Conservation (phyloP, 1,140 invertebrate genomes). For the Heterodera schachtii region DNA sequence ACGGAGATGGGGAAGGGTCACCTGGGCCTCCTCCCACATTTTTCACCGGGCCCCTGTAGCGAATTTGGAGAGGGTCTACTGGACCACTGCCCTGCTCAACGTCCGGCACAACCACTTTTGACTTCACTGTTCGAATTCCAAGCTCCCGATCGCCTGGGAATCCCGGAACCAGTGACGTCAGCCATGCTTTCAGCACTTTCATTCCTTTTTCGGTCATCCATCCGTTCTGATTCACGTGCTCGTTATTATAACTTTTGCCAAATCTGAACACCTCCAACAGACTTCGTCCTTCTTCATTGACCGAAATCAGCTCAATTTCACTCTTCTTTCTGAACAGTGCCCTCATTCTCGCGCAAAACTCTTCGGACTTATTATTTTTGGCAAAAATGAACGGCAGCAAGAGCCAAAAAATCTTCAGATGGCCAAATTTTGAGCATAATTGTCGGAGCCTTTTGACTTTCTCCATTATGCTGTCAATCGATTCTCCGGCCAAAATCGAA, state of each 20-base stretch:
- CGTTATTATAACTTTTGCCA: background rate
- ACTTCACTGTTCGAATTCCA: no score
- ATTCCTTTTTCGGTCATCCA: no score
- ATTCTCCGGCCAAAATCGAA: background rate
- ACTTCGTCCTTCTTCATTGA: background rate
- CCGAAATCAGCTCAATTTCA: background rate
- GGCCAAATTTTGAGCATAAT: background rate
- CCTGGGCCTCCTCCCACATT: no score
- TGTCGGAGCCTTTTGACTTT: conserved; percentile 9
- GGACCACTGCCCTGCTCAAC: no score
- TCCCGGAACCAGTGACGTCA: no score
- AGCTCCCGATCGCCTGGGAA: no score
- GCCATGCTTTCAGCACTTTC: no score
- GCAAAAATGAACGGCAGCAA: background rate
- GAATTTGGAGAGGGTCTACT: no score
- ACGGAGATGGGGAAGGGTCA: no score
- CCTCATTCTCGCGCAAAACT: background rate
- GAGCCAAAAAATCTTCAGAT: background rate
- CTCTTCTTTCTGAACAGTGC: background rate
- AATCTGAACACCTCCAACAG: background rate
- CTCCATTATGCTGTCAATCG: conserved; percentile 7
- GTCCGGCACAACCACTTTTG: no score
- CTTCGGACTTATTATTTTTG: background rate
- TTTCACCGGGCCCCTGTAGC: no score
- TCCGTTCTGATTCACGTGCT: no score